Evolutionary conservation across 2,797 vertebrate species (phyloP).

Genomic region (Pangasius krempfi): DNA sequence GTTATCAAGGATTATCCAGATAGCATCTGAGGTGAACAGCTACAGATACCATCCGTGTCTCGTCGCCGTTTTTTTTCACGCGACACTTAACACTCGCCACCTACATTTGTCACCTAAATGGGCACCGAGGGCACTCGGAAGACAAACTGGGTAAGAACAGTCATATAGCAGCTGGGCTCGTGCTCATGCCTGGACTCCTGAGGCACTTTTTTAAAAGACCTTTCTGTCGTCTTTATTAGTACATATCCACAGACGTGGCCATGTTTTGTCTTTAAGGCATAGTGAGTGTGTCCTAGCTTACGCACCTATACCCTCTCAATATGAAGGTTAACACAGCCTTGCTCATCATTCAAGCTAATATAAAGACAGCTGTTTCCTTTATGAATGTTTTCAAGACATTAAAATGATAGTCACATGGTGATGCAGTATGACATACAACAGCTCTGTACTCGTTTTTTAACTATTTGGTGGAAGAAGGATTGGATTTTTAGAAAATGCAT

Average conservation of each 20-base stretch:
- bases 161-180: conserved; percentile 12
- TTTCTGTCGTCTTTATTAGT: conserved; percentile 11
- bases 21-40: conserved; percentile 40
- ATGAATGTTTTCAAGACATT: neutral
- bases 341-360: conserved; percentile 44
- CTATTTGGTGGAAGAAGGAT: neutral
- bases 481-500: neutral
- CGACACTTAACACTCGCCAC: conserved; percentile 32
- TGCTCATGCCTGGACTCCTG: neutral
- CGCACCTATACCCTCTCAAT: conserved; percentile 21
- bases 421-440: neutral
- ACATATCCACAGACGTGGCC: conserved; percentile 18
- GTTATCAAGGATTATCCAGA: conserved; percentile 47
- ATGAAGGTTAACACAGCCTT: conserved; percentile 41
- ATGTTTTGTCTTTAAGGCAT: conserved; percentile 21
- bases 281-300: conserved; percentile 34
- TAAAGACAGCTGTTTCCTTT: conserved; percentile 35
- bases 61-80: neutral
- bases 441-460: neutral
- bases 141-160: conserved; percentile 29
- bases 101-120: conserved; percentile 41
- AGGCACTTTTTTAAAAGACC: conserved; percentile 11
- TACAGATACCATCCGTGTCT: conserved; percentile 32
- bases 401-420: neutral
- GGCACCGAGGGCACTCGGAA: neutral